Evolutionary conservation across 2,888 invertebrate species (phyloP).

Genomic region (Meliscaeva auricollis): DNA sequence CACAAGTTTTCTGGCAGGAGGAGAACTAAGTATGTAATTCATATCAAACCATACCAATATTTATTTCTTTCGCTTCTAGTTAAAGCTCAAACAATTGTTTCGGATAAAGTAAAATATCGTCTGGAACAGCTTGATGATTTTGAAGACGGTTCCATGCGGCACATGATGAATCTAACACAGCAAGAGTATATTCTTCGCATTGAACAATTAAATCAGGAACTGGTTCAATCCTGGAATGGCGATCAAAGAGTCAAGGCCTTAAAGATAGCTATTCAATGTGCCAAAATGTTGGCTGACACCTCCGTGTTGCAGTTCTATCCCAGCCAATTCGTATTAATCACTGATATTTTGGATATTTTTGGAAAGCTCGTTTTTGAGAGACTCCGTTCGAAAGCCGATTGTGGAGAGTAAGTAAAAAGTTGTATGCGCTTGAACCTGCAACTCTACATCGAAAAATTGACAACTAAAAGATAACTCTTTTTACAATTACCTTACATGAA

Average conservation of each 20-base stretch:
- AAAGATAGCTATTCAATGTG: slow-evolving; percentile 98
- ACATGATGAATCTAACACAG: slow-evolving; percentile 95
- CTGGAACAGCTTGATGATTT: slow-evolving; percentile 97
- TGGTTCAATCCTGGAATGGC: slow-evolving; percentile 95
- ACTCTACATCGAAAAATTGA: too few relatives aligned
- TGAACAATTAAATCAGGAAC: slow-evolving; percentile 95
- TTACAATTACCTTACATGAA: too few relatives aligned
- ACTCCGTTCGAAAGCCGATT: slow-evolving; percentile 90
- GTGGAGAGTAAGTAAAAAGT: slow-evolving; percentile 84
- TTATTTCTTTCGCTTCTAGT: slow-evolving; percentile 87
- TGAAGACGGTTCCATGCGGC: slow-evolving; percentile 94
- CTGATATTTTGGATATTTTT: slow-evolving; percentile 98
- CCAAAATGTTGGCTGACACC: slow-evolving; percentile 95
- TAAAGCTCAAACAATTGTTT: slow-evolving; percentile 91
- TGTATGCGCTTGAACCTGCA: not conserved
- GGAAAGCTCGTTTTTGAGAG: slow-evolving; percentile 95
- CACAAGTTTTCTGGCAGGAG: slow-evolving; percentile 93
- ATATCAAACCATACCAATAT: not conserved
- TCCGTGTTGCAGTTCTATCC: slow-evolving; percentile 98
- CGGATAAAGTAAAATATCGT: slow-evolving; percentile 94
- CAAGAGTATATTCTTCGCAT: slow-evolving; percentile 95
- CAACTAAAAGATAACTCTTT: too few relatives aligned
- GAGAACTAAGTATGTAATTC: slow-evolving; percentile 82
- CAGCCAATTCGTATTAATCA: slow-evolving; percentile 98
- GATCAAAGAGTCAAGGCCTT: slow-evolving; percentile 98